Conservation (phyloP, 2,113 vertebrate genomes). For the Morone saxatilis region DNA sequence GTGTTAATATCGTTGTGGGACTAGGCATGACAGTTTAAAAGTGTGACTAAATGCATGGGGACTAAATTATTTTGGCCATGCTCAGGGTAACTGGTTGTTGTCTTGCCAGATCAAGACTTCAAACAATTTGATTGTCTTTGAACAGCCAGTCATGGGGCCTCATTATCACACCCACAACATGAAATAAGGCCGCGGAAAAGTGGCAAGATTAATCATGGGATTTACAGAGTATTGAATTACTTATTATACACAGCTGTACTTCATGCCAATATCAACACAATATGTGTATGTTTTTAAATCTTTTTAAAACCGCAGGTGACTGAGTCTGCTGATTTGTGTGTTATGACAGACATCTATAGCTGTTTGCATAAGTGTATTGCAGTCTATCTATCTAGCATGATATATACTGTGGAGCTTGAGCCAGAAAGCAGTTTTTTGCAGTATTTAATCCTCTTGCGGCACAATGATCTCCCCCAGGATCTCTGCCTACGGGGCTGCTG, state of each 20-base stretch:
- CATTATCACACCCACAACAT: slow-evolving; percentile 22
- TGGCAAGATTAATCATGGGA: background rate
- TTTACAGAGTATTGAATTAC: slow-evolving; percentile 14
- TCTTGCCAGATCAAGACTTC: slow-evolving; percentile 40
- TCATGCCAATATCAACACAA: background rate
- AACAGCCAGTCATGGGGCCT: slow-evolving; percentile 43
- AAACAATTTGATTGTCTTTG: slow-evolving; percentile 56
- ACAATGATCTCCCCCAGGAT: slow-evolving; percentile 81
- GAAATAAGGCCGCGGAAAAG: slow-evolving; percentile 7
- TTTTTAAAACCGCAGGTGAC: background rate
- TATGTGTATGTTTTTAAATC: background rate
- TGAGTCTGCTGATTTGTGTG: background rate
- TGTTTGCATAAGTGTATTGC: background rate
- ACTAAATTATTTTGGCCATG: slow-evolving; percentile 23
- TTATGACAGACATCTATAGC: background rate
- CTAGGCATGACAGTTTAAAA: background rate
- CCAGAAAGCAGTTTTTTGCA: slow-evolving; percentile 29
- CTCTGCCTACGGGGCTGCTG: slow-evolving; percentile 91
- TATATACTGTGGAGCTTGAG: background rate
- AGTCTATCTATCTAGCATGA: background rate
- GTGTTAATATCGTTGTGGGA: background rate
- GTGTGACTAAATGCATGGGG: slow-evolving; percentile 30
- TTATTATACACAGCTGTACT: slow-evolving; percentile 17
- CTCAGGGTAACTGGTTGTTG: slow-evolving; percentile 26
- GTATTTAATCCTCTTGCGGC: slow-evolving; percentile 21